A percentile compares a stretch with the other conserved stretches of the same genome.
Conservation (phyloP, 2,888 invertebrate genomes). For the Amitus sp. region DNA sequence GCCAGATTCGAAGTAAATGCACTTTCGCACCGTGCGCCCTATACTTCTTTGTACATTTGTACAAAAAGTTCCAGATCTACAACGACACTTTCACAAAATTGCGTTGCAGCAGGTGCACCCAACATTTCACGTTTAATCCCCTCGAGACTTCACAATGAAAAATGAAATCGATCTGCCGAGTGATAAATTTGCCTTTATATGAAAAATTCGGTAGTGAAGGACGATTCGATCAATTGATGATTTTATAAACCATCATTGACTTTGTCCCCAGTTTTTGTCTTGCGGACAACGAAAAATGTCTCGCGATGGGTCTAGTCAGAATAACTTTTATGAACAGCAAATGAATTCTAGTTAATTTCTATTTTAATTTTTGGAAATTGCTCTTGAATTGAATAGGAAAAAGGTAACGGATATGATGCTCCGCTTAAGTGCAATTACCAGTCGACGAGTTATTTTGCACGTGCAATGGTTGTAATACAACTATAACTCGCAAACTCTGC, state of each 20-base stretch:
- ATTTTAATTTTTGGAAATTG: constrained; percentile 19
- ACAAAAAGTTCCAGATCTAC: constrained; percentile 33
- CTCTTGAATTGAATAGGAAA: constrained; percentile 17
- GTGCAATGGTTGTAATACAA: constrained; percentile 31
- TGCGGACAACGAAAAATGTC: too few relatives aligned
- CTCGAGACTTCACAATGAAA: constrained; percentile 41
- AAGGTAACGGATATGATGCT: constrained; percentile 26
- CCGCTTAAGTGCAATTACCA: constrained; percentile 32
- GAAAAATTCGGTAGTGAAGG: too few relatives aligned
- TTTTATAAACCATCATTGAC: too few relatives aligned
- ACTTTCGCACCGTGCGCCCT: constrained; percentile 26
- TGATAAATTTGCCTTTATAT: constrained; percentile 35
- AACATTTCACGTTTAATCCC: constrained; percentile 38
- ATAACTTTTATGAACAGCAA: too few relatives aligned
- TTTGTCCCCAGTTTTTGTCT: too few relatives aligned
- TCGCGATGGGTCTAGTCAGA: too few relatives aligned
- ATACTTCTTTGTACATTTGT: constrained; percentile 31
- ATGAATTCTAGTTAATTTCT: constrained; percentile 11
- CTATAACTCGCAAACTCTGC: constrained; percentile 25
- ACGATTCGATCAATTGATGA: too few relatives aligned
- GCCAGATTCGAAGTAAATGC: constrained; percentile 20
- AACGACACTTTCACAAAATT: constrained; percentile 28
- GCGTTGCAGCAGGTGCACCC: constrained; percentile 33
- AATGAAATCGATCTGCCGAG: constrained; percentile 48
- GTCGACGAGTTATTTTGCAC: constrained; percentile 31